phyloP scores from a whole-genome alignment of 2,888 invertebrate species.

The Pristionchus mayeri region DNA sequence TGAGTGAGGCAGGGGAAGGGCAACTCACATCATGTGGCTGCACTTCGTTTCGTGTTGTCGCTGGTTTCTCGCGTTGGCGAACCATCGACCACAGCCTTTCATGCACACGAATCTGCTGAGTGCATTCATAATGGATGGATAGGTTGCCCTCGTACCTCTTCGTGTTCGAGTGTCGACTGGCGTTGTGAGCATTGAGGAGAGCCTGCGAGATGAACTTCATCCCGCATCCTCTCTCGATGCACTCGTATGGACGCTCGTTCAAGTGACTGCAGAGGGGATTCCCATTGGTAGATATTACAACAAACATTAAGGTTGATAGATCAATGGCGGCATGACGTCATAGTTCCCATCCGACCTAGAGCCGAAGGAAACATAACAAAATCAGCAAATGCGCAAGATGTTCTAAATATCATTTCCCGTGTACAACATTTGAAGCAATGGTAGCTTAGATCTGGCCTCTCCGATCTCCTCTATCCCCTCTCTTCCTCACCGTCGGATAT shows the following conservation, averaged over 20 bases:
- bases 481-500: conserved; percentile 63
- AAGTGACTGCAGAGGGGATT: conserved; percentile 18
- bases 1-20: neutral
- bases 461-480: neutral
- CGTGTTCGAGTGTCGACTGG: conserved; percentile 61
- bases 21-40: neutral
- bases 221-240: conserved; percentile 57
- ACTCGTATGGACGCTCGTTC: conserved; percentile 48
- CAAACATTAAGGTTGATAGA: no score
- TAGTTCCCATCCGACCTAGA: no score
- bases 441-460: no score
- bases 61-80: conserved; percentile 58
- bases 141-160: conserved; percentile 58
- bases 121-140: neutral
- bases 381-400: no score
- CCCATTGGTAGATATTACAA: no score
- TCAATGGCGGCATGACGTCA: no score
- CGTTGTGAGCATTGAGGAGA: conserved; percentile 63
- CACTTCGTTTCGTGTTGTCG: conserved; percentile 61
- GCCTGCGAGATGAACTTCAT: conserved; percentile 62
- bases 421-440: no score
- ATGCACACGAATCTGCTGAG: conserved; percentile 63
- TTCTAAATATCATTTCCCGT: no score
- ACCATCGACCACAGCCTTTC: conserved; percentile 68
- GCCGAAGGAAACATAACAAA: no score